Evolutionary conservation across 2,888 invertebrate genomes (phyloP).

Genomic region (Dioctria linearis): DNA sequence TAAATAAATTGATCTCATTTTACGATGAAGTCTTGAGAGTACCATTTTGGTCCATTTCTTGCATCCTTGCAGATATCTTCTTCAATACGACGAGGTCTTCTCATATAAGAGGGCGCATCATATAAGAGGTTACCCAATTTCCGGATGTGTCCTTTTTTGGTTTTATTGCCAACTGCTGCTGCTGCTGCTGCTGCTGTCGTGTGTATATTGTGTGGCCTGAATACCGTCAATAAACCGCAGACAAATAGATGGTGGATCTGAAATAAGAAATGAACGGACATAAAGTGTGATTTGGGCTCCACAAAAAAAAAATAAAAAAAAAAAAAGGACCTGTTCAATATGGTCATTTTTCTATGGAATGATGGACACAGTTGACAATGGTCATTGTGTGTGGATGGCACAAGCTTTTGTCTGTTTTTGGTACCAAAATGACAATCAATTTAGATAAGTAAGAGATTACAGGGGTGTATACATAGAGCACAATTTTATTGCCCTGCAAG

Average conservation of each 20-base stretch:
- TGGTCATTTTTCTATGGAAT: conserved; percentile 11
- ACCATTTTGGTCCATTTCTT: conserved; percentile 37
- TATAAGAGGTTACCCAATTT: conserved; percentile 28
- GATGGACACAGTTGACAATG: conserved; percentile 42
- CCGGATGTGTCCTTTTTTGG: conserved; percentile 8
- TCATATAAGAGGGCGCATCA: neutral
- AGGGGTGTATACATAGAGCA: neutral
- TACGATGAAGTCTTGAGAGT: neutral
- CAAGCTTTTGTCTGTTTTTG: conserved; percentile 30
- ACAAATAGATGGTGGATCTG: conserved; percentile 37
- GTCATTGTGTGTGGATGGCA: neutral
- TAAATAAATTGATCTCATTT: conserved; percentile 16
- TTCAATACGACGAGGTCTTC: neutral
- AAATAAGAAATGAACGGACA: conserved; percentile 42
- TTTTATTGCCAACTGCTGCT: conserved; percentile 34
- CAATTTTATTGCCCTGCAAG: neutral
- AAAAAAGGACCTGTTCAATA: conserved; percentile 27
- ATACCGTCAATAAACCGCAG: conserved; percentile 49
- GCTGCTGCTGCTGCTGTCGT: neutral
- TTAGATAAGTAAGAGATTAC: conserved; percentile 48
- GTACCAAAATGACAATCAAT: conserved; percentile 40
- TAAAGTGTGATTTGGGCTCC: conserved; percentile 46
- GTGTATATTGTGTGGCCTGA: conserved; percentile 37
- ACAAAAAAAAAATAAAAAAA: neutral
- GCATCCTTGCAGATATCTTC: conserved; percentile 45